Conservation (phyloP, 1,140 invertebrate genomes). For the Drosophila varians region DNA sequence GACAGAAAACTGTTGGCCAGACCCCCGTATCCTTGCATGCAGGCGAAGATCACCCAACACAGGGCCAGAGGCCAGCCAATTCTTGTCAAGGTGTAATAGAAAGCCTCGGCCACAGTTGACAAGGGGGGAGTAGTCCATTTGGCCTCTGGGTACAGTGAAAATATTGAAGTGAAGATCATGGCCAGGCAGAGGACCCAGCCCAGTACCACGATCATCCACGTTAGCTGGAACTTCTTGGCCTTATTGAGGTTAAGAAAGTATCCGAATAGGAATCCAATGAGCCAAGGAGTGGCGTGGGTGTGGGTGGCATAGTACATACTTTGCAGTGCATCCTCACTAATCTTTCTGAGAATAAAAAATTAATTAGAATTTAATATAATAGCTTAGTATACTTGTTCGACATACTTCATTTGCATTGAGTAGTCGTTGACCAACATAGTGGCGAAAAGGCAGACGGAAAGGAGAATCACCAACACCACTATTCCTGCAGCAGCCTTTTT, state of each 20-base stretch:
- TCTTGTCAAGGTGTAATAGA: conserved; percentile 87
- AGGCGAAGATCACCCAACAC: conserved; percentile 88
- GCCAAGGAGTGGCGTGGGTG: conserved; percentile 37
- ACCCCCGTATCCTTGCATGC: conserved; percentile 87
- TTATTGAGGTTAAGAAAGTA: conserved; percentile 41
- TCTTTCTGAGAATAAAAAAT: background rate
- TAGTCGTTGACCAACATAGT: conserved; percentile 37
- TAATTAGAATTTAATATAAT: background rate
- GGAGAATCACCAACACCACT: conserved; percentile 23
- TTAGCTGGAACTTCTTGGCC: conserved; percentile 26
- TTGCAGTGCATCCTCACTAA: background rate
- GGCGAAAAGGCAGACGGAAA: conserved; percentile 8
- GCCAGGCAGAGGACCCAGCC: conserved; percentile 61
- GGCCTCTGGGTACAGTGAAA: conserved; percentile 66
- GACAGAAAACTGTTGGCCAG: conserved; percentile 84
- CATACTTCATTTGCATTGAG: conserved; percentile 19
- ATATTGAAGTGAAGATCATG: conserved; percentile 65
- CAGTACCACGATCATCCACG: conserved; percentile 14
- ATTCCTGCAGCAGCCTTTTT: conserved; percentile 45
- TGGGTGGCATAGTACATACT: conserved; percentile 20
- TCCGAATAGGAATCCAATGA: conserved; percentile 40
- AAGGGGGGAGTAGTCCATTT: conserved; percentile 44
- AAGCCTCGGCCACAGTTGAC: conserved; percentile 83
- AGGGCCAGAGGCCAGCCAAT: conserved; percentile 86
- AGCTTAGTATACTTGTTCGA: background rate